Conservation (phyloP, 2,797 vertebrate genomes). For the Tinamus major region DNA sequence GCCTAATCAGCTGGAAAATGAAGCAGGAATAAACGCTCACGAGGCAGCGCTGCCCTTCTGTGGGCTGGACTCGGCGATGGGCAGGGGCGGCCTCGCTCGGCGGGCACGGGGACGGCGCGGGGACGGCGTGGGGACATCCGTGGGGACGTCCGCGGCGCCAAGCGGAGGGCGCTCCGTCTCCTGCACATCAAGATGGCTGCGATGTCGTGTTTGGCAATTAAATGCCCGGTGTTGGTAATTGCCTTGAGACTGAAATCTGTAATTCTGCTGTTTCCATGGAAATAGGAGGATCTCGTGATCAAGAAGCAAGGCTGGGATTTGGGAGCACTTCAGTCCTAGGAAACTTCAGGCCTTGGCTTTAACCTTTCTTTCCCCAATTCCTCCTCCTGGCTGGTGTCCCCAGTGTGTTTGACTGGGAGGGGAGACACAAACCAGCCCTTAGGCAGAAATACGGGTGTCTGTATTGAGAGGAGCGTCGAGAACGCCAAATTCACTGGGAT, state of each 20-base stretch:
- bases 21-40: neutral
- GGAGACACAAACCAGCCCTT: neutral
- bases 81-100: neutral
- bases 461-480: neutral
- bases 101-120: neutral
- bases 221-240: neutral
- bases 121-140: accelerated
- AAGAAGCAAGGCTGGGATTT: constrained; percentile 13
- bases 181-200: accelerated
- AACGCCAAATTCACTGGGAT: neutral
- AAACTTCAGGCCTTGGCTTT: neutral
- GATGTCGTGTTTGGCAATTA: neutral
- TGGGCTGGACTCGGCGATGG: too few species aligned
- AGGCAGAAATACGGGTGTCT: accelerated
- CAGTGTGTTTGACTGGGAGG: neutral
- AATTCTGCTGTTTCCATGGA: constrained; percentile 70
- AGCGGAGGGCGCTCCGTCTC: neutral
- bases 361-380: accelerated
- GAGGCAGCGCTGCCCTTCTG: neutral
- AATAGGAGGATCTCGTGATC: constrained; percentile 57
- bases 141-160: too few species aligned
- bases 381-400: accelerated
- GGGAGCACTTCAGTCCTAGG: neutral
- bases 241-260: constrained; percentile 16
- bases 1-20: accelerated